Evolutionary conservation across 2,113 vertebrate genomes (phyloP).

Genomic region (Acanthisitta chloris): DNA sequence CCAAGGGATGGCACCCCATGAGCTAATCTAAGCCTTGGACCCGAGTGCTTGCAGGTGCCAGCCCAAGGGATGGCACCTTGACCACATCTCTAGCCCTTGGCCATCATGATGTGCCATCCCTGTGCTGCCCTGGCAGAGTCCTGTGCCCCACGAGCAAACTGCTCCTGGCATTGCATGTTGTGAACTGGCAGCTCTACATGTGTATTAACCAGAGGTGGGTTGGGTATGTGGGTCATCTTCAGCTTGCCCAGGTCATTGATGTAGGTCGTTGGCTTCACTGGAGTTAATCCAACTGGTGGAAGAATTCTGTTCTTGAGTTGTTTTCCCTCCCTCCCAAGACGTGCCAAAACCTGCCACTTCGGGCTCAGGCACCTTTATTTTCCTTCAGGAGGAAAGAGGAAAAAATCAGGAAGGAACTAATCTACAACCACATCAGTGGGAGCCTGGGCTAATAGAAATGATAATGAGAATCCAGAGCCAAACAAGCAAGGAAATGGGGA

Average conservation of each 20-base stretch:
- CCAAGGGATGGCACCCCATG: not conserved
- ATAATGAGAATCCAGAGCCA: constrained; percentile 12
- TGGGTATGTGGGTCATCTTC: not conserved
- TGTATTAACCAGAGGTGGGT: fast-evolving
- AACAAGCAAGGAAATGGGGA: not conserved
- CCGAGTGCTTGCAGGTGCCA: fast-evolving
- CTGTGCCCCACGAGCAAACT: fast-evolving
- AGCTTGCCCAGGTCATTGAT: not conserved
- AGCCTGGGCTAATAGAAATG: not conserved
- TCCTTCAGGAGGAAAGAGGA: not conserved
- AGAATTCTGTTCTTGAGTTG: not conserved
- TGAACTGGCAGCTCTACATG: fast-evolving
- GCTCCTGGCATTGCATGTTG: fast-evolving
- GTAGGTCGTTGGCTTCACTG: not conserved
- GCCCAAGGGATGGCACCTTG: not conserved
- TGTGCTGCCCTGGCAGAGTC: not conserved
- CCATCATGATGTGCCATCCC: not conserved
- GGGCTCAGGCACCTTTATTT: not conserved
- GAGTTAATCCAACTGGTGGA: not conserved
- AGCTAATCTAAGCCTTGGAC: not conserved
- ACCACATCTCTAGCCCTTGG: not conserved
- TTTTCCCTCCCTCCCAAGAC: not conserved
- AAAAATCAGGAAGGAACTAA: not conserved
- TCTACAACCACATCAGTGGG: not conserved
- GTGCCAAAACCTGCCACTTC: not conserved